Evolutionary conservation across 92 coral and sea anemone genomes (phyloP).

Genomic region (Pocillopora meandrina): DNA sequence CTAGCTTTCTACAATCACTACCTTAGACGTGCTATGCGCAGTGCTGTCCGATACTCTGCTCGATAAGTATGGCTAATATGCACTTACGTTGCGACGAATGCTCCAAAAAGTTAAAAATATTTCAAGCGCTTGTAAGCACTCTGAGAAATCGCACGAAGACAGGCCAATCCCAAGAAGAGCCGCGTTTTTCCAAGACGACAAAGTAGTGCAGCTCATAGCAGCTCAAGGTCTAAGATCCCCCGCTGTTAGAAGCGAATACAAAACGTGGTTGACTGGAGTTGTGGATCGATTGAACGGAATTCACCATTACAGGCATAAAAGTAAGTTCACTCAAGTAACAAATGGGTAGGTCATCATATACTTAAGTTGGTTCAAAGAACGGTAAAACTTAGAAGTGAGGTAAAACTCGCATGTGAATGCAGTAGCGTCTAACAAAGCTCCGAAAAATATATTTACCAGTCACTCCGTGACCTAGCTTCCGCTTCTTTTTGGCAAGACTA

Average conservation of each 20-base stretch:
- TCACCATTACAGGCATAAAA: slow-evolving; percentile 39
- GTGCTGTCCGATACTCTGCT: no score
- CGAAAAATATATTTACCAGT: no score
- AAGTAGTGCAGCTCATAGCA: slow-evolving; percentile 27
- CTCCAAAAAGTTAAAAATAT: slow-evolving; percentile 35
- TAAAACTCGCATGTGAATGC: no score
- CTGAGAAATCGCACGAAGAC: slow-evolving; percentile 30
- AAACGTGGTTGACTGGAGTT: slow-evolving; percentile 41
- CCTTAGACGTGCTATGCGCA: no score
- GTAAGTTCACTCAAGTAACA: slow-evolving; percentile 34
- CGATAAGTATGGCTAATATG: slow-evolving; percentile 20
- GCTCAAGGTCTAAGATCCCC: slow-evolving; percentile 27
- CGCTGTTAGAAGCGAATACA: slow-evolving; percentile 36
- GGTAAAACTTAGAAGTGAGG: no score
- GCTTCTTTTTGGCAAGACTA: no score
- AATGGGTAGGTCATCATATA: not conserved
- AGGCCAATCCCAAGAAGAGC: slow-evolving; percentile 34
- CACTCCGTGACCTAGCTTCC: no score
- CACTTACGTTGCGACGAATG: slow-evolving; percentile 4
- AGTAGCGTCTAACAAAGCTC: no score
- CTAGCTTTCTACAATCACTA: slow-evolving; percentile 5
- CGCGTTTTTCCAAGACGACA: slow-evolving; percentile 19
- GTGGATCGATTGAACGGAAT: slow-evolving; percentile 31
- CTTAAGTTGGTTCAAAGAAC: not conserved
- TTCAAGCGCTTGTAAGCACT: slow-evolving; percentile 48